Evolutionary conservation across 1,140 invertebrate species (phyloP).

Genomic region (Dufourea novaeangliae): DNA sequence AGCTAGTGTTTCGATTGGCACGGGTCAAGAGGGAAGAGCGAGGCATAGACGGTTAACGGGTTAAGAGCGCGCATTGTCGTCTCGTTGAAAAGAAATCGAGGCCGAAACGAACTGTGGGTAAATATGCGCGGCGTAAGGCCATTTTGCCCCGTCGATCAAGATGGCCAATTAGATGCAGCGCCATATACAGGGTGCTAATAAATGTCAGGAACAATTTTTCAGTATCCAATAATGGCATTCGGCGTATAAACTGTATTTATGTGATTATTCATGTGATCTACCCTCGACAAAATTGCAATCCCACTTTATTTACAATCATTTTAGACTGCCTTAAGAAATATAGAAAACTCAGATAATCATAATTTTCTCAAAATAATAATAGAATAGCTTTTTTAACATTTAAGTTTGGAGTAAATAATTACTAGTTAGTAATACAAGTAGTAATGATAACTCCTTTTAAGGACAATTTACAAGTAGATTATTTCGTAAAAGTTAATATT

Average conservation of each 20-base stretch:
- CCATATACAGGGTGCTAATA: slow-evolving; percentile 35
- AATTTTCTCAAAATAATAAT: no score
- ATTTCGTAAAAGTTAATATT: no score
- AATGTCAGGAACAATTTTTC: neutral
- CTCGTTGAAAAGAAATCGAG: slow-evolving; percentile 69
- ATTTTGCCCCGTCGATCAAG: slow-evolving; percentile 43
- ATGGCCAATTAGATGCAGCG: slow-evolving; percentile 52
- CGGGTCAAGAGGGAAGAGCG: slow-evolving; percentile 62
- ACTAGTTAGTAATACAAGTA: no score
- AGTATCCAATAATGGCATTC: neutral
- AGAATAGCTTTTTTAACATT: no score
- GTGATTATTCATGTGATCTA: no score
- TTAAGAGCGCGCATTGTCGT: slow-evolving; percentile 66
- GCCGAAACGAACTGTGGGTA: slow-evolving; percentile 68
- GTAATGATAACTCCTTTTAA: no score
- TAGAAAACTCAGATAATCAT: no score
- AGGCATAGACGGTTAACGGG: slow-evolving; percentile 62
- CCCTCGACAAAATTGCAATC: no score
- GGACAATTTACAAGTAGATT: no score
- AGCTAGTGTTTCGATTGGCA: slow-evolving; percentile 51
- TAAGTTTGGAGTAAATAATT: no score
- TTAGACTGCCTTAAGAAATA: no score
- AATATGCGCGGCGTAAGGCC: slow-evolving; percentile 59
- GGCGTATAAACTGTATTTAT: no score
- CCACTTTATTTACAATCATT: neutral